A percentile compares a stretch with the other conserved stretches of the same genome.
These are phyloP conservation scores for Ichneumoninae sp. DNA, from an alignment of 2,888 invertebrate genomes.

Conservation along the genomic window DNA sequence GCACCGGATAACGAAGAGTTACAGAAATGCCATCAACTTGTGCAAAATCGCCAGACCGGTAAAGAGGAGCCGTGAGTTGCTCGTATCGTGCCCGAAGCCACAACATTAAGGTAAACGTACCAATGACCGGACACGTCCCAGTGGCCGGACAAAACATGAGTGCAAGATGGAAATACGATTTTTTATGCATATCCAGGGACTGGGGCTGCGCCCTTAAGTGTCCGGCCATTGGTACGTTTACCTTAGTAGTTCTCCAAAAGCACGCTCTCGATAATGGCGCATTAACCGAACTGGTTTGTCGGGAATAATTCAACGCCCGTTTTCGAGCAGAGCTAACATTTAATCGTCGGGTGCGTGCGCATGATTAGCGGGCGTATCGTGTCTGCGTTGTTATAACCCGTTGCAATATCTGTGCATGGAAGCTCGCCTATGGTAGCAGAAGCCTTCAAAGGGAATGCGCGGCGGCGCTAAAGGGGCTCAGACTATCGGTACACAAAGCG, in stretches of 20 bases:
- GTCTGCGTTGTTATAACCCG: conserved; percentile 12
- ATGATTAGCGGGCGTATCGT: not conserved
- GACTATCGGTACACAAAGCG: not conserved
- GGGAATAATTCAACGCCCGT: not conserved
- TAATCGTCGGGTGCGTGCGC: conserved; percentile 4
- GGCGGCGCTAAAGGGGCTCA: not conserved
- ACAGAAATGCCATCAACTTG: no score
- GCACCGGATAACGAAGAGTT: no score
- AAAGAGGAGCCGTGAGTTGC: no score
- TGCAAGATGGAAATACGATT: no score
- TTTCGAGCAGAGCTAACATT: conserved; percentile 19
- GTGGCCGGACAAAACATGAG: no score
- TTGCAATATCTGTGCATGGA: conserved; percentile 19
- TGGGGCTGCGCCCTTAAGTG: no score
- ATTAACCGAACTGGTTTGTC: not conserved
- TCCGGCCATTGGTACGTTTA: no score
- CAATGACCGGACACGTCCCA: no score
- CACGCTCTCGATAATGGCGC: not conserved
- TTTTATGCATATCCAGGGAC: no score
- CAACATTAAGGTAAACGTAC: no score
- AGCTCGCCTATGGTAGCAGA: not conserved
- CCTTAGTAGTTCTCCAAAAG: not conserved
- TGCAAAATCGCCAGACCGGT: no score
- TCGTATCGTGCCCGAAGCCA: no score
- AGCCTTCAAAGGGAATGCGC: conserved; percentile 37